These are phyloP conservation scores for Zalophus californianus DNA, from an alignment of 2,797 vertebrate species.

Conservation along the genomic window DNA sequence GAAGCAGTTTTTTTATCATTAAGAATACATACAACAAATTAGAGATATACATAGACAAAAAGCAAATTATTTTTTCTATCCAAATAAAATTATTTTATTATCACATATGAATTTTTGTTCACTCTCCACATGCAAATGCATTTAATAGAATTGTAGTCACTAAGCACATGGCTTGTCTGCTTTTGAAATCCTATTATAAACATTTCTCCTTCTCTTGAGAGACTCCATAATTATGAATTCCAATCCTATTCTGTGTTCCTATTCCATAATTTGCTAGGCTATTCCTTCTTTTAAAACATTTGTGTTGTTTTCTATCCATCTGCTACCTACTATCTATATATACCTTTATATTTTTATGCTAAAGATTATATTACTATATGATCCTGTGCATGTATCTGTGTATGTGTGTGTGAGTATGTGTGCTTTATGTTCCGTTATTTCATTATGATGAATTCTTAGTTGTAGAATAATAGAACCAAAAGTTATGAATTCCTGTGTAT, in stretches of 20 bases:
- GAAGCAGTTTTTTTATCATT: not conserved
- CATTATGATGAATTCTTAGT: not conserved
- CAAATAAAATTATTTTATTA: constrained; percentile 15
- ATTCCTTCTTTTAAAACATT: not conserved
- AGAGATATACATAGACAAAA: not conserved
- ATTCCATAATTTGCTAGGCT: not conserved
- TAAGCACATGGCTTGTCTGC: not conserved
- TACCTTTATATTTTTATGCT: not conserved
- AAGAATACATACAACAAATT: not conserved
- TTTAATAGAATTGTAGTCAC: not conserved
- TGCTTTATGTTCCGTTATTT: not conserved
- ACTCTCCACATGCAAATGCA: not conserved
- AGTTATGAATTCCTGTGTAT: not conserved
- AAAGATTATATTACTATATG: not conserved
- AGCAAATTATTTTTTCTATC: not conserved
- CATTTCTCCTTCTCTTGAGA: not conserved
- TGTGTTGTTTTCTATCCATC: not conserved
- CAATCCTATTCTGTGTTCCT: not conserved
- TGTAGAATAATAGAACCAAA: not conserved
- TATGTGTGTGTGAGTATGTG: not conserved
- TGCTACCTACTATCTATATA: not conserved
- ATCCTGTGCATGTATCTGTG: not conserved
- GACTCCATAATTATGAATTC: not conserved
- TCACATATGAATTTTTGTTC: not conserved
- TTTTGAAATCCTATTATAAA: constrained; percentile 28